Evolutionary conservation across 2,888 invertebrate genomes (phyloP), one percentile per base, ranked within the genome.

Genomic region (Steromphala cineraria): DNA sequence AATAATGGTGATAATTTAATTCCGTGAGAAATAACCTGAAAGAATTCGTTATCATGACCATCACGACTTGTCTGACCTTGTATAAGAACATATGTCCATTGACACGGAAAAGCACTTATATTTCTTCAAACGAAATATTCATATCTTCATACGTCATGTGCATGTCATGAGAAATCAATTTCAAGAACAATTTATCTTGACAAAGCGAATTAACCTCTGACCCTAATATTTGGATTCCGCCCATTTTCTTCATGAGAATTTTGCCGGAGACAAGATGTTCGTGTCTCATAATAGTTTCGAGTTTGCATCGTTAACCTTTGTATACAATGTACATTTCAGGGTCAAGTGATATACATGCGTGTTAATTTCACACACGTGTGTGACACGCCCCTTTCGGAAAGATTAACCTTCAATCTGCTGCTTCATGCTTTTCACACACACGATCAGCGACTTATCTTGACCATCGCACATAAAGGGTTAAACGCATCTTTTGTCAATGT

Each of bases 291-390:
- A 46, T 13, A 46, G 46, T 46, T 46, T 46, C 62, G 28, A 15
- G 4, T 62, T 62, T 15, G 62, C 15, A 62, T 62, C 62, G 28
- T 62, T 62, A 28, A 31, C 62, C 24, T 62, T 10, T 28, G 62
- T 62, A 21, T 24, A 24, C 24, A 62, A 31, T 24, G 28, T 62
- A 62, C 17, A 62, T 62, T 28, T 28, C 62, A 24, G 28, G 62
- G 62, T 62, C 62, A 62, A 31, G 62, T 62, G 62, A 62, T 62
- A 62, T 28, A 28, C 28, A 62, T 62, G 24, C 24, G 28, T 62
- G 62, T 62, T 28, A 62, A 62, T 62, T 62, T 62, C 62, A 62
- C 62, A 62, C 62, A 62, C 62, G 62, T 62, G 62, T 62, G 28
- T 15, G 24, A 24, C 62, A 62, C 62, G 62, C 62, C 62, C 62